phyloP scores from a whole-genome alignment of 1,140 invertebrate genomes.

The Proales similis region DNA sequence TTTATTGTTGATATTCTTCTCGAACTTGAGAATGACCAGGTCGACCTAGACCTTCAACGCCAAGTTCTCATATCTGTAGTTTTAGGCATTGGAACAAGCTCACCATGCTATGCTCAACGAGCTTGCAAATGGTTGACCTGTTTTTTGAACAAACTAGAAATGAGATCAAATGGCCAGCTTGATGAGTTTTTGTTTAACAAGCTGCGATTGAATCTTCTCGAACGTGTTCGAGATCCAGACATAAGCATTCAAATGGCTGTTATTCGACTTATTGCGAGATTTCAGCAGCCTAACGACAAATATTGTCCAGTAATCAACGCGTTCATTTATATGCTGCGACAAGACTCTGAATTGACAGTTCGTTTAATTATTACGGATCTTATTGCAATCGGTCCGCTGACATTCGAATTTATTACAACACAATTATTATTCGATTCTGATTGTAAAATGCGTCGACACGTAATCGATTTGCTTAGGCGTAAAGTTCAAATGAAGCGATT shows the following conservation, averaged over 20 bases:
- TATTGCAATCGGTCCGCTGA: constrained; percentile 10
- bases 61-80: no score
- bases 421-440: constrained; percentile 20
- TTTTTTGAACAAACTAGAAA: constrained; percentile 7
- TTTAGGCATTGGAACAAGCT: no score
- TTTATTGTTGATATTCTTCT: no score
- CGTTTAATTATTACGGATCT: neutral
- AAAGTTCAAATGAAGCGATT: no score
- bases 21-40: no score
- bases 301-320: constrained; percentile 15
- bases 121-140: no score
- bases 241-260: neutral
- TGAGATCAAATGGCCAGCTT: constrained; percentile 13
- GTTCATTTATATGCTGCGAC: constrained; percentile 2
- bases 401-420: constrained; percentile 26
- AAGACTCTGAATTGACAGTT: constrained; percentile 2
- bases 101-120: no score
- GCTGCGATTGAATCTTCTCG: constrained; percentile 4
- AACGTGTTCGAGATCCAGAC: constrained; percentile 4
- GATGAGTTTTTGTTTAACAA: constrained; percentile 21
- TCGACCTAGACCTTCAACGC: no score
- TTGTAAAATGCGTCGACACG: neutral
- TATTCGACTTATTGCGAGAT: neutral
- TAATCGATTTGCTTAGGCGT: no score
- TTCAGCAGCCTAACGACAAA: constrained; percentile 10